Evolutionary conservation across 2,888 invertebrate species (phyloP).

Genomic region (Endotricha flammealis): DNA sequence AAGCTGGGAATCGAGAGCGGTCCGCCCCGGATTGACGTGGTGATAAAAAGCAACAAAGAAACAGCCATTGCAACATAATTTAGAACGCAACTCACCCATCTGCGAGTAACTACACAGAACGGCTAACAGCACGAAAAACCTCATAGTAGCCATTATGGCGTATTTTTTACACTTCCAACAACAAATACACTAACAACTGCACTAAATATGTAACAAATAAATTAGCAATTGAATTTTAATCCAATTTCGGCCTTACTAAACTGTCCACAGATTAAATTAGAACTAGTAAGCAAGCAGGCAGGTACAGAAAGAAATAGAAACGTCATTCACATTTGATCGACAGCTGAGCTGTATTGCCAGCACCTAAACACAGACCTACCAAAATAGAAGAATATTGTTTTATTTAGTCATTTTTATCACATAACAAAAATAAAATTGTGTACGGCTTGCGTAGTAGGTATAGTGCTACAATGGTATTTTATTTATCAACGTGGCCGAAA

Average conservation of each 20-base stretch:
- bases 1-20: constrained; percentile 25
- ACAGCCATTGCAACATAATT: constrained; percentile 27
- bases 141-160: constrained; percentile 47
- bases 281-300: too few species aligned
- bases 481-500: too few species aligned
- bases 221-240: too few species aligned
- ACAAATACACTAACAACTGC: constrained; percentile 30
- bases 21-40: constrained; percentile 23
- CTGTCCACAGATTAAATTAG: constrained; percentile 32
- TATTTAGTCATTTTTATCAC: too few species aligned
- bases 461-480: too few species aligned
- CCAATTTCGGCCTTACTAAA: constrained; percentile 36
- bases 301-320: too few species aligned
- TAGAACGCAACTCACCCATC: constrained; percentile 47
- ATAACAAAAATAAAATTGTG: too few species aligned
- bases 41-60: constrained; percentile 48
- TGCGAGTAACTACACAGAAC: constrained; percentile 48
- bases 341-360: constrained; percentile 47
- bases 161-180: constrained; percentile 22
- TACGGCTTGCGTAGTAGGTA: too few species aligned
- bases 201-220: constrained; percentile 39
- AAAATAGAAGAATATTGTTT: too few species aligned
- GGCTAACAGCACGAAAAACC: constrained; percentile 48
- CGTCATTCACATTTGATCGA: constrained; percentile 33
- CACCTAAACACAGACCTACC: neutral